phyloP scores from a whole-genome alignment of 1,140 invertebrate species.

The Dufourea novaeangliae region DNA sequence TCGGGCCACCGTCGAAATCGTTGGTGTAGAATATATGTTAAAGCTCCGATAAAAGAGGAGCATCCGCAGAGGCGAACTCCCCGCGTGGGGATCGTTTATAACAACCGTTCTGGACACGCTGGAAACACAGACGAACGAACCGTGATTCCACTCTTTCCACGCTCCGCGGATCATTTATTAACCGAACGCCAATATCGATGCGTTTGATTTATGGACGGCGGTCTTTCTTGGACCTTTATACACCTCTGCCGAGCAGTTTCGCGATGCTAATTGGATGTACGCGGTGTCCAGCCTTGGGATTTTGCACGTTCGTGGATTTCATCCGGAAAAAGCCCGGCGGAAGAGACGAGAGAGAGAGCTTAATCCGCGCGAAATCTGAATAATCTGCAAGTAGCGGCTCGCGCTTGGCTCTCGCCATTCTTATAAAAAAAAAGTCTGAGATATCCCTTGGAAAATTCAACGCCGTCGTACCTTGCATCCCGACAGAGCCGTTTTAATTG shows the following conservation, averaged over 20 bases:
- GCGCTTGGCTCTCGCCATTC: background rate
- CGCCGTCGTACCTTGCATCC: too few species aligned
- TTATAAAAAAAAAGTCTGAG: background rate
- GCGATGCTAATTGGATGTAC: background rate
- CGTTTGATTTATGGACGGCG: conserved; percentile 33
- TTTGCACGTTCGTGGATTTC: background rate
- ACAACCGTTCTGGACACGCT: background rate
- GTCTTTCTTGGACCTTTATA: background rate
- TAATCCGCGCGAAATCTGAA: background rate
- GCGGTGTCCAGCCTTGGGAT: background rate
- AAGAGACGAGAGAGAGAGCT: background rate
- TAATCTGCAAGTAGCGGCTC: background rate
- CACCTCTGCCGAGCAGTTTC: background rate
- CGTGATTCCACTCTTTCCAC: background rate
- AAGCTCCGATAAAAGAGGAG: background rate
- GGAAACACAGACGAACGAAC: background rate
- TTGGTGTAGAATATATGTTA: background rate
- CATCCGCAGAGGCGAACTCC: background rate
- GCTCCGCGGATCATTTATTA: conserved; percentile 31
- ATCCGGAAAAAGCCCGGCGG: background rate
- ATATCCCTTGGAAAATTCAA: background rate
- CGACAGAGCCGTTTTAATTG: too few species aligned
- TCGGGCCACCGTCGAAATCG: background rate
- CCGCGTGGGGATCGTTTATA: conserved; percentile 13
- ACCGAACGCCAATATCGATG: conserved; percentile 32